These are phyloP conservation scores for Tragopan temminckii DNA, from an alignment of 2,797 vertebrate genomes.

Conservation along the genomic window DNA sequence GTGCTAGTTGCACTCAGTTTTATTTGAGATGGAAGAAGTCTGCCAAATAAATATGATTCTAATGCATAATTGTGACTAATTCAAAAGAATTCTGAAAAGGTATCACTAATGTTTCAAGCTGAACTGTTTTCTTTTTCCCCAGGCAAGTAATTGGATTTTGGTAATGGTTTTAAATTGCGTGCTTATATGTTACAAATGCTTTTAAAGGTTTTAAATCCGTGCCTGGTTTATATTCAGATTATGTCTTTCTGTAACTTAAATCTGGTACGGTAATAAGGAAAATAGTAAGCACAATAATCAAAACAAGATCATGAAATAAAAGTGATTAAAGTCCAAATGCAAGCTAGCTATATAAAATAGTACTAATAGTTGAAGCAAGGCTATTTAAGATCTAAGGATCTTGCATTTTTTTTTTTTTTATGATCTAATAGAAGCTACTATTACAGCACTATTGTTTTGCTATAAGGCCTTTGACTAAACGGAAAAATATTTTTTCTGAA, in stretches of 20 bases:
- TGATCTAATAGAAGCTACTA: constrained; percentile 72
- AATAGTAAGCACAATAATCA: constrained; percentile 71
- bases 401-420: constrained; percentile 73
- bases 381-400: constrained; percentile 71
- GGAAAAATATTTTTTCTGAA: constrained; percentile 48
- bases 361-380: constrained; percentile 63
- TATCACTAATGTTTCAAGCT: not conserved
- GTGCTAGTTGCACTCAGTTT: not conserved
- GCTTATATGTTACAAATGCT: constrained; percentile 56
- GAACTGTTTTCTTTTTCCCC: constrained; percentile 13
- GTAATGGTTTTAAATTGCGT: constrained; percentile 55
- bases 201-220: constrained; percentile 48
- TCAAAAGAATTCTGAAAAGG: constrained; percentile 13
- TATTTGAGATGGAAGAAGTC: not conserved
- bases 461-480: constrained; percentile 57
- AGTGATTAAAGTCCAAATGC: constrained; percentile 68
- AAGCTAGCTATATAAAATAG: constrained; percentile 58
- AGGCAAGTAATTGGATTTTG: constrained; percentile 69
- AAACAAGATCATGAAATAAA: constrained; percentile 69
- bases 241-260: constrained; percentile 65
- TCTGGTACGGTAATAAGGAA: constrained; percentile 60
- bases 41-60: not conserved
- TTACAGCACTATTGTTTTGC: constrained; percentile 71
- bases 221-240: constrained; percentile 71
- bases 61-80: not conserved